These are phyloP conservation scores for Stenchaetothrips biformis DNA, from an alignment of 2,888 invertebrate species.

Conservation along the genomic window DNA sequence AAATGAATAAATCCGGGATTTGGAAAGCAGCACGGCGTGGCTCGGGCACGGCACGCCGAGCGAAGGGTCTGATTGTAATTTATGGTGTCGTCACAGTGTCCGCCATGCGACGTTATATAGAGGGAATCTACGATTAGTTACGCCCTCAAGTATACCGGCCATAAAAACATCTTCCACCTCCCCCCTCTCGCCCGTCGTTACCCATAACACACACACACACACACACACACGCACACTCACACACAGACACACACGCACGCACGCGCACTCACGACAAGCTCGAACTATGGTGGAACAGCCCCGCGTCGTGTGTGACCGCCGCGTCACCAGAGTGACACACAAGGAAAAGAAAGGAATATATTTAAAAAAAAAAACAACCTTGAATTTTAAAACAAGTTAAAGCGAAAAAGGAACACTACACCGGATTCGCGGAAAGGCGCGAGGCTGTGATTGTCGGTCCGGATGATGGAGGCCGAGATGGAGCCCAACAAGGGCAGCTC, in stretches of 20 bases:
- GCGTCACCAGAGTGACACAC: not conserved
- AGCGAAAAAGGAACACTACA: not conserved
- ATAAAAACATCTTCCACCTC: not conserved
- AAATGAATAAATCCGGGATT: not conserved
- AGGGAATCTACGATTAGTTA: conserved; percentile 23
- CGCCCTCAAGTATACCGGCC: not conserved
- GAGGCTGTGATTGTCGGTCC: not conserved
- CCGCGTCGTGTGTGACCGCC: not conserved
- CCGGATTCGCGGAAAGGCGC: not conserved
- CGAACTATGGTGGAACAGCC: not conserved
- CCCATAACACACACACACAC: not conserved
- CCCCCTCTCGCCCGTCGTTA: not conserved
- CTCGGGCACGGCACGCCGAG: not conserved
- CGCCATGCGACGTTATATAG: not conserved
- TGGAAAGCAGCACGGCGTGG: not conserved
- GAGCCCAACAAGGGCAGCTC: no score
- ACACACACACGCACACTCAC: not conserved
- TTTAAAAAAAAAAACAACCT: not conserved
- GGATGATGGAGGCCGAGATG: not conserved
- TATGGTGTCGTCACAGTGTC: conserved; percentile 15
- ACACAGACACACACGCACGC: not conserved
- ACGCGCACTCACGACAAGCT: not conserved
- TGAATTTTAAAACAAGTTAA: not conserved
- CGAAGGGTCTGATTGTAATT: conserved; percentile 5
- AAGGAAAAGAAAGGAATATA: not conserved